phyloP scores from a whole-genome alignment of 2,797 vertebrate species.

The Sparidentex hasta region DNA sequence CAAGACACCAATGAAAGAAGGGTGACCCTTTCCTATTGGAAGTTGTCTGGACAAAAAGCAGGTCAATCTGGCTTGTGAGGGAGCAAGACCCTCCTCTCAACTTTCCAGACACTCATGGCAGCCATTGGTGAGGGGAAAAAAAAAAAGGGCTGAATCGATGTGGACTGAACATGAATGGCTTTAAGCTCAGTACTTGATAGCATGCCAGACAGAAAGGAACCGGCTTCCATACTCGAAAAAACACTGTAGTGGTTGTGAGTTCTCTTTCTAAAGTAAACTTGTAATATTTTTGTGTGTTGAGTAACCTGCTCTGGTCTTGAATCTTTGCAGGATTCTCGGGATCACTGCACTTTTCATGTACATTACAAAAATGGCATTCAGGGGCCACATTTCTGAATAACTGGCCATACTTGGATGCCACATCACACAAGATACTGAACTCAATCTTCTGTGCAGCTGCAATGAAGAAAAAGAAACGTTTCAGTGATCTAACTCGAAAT shows the following conservation, averaged over 20 bases:
- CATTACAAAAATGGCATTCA: background rate
- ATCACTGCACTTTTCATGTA: conserved; percentile 1
- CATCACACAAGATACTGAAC: background rate
- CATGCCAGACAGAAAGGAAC: conserved; percentile 26
- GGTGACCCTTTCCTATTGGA: conserved; percentile 44
- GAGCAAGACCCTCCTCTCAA: conserved; percentile 53
- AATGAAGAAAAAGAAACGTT: background rate
- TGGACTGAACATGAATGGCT: conserved; percentile 45
- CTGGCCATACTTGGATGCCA: background rate
- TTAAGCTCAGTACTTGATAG: conserved; percentile 50
- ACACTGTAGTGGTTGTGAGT: background rate
- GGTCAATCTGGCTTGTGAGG: conserved; percentile 54
- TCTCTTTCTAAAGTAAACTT: background rate
- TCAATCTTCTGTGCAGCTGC: background rate
- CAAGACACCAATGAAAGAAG: conserved; percentile 36
- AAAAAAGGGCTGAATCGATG: conserved; percentile 42
- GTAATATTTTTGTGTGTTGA: conserved; percentile 18
- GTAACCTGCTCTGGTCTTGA: background rate
- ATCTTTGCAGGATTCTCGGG: background rate
- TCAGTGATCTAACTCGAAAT: background rate
- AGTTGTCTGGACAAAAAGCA: conserved; percentile 55
- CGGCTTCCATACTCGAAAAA: conserved; percentile 13
- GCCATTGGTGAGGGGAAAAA: conserved; percentile 11
- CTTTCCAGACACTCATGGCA: conserved; percentile 48
- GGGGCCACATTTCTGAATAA: background rate